Percentiles rank a stretch among this genome's conserved stretches.
Evolutionary conservation across 2,888 invertebrate species (phyloP).

Genomic region (Holacanthella duospinosa): DNA sequence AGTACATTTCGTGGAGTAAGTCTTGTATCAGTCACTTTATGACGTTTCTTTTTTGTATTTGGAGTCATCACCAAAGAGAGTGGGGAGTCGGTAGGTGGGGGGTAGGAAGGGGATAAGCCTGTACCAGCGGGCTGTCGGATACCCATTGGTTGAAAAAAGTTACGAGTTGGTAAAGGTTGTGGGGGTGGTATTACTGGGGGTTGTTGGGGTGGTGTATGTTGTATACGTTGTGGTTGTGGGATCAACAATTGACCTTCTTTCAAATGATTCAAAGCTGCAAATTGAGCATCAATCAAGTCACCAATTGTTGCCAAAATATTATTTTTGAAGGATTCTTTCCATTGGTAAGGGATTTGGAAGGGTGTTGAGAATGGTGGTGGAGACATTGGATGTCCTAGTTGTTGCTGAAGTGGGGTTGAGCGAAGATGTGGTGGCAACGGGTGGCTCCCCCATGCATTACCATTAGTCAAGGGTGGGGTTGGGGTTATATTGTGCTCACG

Average conservation of each 20-base stretch:
- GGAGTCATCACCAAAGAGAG: constrained; percentile 87
- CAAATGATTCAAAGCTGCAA: constrained; percentile 11
- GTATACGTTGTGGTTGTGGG: background rate
- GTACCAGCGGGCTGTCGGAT: background rate
- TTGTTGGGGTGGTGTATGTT: background rate
- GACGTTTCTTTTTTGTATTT: constrained; percentile 92
- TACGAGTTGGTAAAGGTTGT: background rate
- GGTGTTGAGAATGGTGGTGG: background rate
- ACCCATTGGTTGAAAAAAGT: background rate
- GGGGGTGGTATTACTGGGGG: background rate
- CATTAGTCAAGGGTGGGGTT: background rate
- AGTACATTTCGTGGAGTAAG: constrained; percentile 58
- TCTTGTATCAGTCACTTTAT: constrained; percentile 54
- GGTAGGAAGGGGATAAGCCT: background rate
- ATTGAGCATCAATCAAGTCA: constrained; percentile 34
- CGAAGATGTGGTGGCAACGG: background rate
- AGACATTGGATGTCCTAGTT: background rate
- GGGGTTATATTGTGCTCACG: background rate
- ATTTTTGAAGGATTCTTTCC: constrained; percentile 21
- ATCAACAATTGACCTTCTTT: background rate
- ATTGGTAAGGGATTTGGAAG: background rate
- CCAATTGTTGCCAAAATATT: constrained; percentile 31
- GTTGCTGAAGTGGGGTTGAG: background rate
- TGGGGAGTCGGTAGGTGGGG: constrained; percentile 58
- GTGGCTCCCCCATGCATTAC: background rate